Percentiles rank a stretch among this genome's conserved stretches.
Conservation (phyloP, 2,113 vertebrate genomes). For the Stercorarius parasiticus region DNA sequence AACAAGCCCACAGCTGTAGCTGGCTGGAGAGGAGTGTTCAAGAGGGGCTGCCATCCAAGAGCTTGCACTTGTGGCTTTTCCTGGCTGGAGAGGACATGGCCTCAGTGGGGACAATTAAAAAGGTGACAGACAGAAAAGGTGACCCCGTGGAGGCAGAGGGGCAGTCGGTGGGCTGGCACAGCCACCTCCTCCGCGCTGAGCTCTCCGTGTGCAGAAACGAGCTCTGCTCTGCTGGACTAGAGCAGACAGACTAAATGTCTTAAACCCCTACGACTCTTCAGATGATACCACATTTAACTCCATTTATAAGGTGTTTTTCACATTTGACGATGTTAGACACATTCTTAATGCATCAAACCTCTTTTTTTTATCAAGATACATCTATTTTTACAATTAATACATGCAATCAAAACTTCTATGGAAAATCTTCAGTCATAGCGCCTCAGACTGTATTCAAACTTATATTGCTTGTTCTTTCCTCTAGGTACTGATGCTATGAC, state of each 20-base stretch:
- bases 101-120: background rate
- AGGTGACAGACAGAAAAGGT: background rate
- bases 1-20: background rate
- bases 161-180: background rate
- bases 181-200: background rate
- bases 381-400: background rate
- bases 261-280: background rate
- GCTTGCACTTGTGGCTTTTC: background rate
- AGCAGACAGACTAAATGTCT: background rate
- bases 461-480: background rate
- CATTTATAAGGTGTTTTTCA: background rate
- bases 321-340: background rate
- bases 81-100: background rate
- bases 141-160: accelerated
- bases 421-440: background rate
- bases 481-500: background rate
- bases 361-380: background rate
- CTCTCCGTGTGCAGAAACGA: accelerated
- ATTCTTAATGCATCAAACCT: background rate
- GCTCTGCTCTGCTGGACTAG: background rate
- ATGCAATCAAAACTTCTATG: background rate
- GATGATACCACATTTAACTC: background rate
- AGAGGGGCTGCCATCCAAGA: background rate
- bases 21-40: background rate
- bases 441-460: background rate